These are phyloP conservation scores for Orchesella cincta DNA, from an alignment of 1,140 invertebrate genomes.

Conservation along the genomic window DNA sequence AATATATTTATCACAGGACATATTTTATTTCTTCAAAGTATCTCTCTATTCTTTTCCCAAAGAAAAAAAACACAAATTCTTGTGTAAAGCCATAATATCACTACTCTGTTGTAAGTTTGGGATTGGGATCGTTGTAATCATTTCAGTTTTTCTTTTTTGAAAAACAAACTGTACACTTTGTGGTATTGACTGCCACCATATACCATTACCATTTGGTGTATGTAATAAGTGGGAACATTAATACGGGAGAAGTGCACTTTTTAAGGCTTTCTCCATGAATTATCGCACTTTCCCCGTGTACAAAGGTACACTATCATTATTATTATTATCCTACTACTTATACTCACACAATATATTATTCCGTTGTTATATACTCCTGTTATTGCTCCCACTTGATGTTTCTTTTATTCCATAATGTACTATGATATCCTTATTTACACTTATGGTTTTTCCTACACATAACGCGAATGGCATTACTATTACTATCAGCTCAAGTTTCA, in stretches of 20 bases:
- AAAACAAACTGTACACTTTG: too few species aligned
- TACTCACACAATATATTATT: background rate
- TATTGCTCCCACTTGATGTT: slow-evolving; percentile 2
- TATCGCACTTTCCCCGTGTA: background rate
- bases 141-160: too few species aligned
- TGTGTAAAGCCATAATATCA: too few species aligned
- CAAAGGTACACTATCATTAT: background rate
- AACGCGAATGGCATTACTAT: background rate
- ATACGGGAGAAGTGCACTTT: background rate
- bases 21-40: too few species aligned
- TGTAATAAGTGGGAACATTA: background rate
- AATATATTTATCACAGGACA: too few species aligned
- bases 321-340: background rate
- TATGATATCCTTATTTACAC: background rate
- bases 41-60: too few species aligned
- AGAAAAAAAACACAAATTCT: too few species aligned
- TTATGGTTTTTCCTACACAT: background rate
- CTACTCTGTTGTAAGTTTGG: too few species aligned
- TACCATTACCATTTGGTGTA: background rate
- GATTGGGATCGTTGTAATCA: too few species aligned
- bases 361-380: background rate
- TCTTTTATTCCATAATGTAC: slow-evolving; percentile 20
- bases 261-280: background rate
- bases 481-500: slow-evolving; percentile 6
- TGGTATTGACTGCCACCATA: too few species aligned